Base-by-base conservation (phyloP, 2,797 vertebrate genomes). In the Dicrostonyx torquatus region DNA sequence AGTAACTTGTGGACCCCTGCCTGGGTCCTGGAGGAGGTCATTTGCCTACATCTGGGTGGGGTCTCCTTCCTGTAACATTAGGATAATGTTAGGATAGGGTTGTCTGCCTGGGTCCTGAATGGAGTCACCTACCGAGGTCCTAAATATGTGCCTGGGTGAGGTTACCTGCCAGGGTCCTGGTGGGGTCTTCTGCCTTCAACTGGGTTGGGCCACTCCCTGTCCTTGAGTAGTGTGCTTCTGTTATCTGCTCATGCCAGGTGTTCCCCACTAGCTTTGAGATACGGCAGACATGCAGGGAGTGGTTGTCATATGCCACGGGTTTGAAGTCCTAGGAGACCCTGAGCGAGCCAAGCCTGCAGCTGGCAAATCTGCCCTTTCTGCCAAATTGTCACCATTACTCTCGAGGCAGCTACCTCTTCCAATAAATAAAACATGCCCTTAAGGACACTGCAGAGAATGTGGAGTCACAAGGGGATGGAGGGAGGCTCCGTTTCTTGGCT, bases 401-500 rank as follows among this genome's bases (percentile, higher is more conserved):
- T 55, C 6, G 26, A 9, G 9, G 53, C 40, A 34, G 37, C 34
- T 40, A 53, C 73, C 87, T 79, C 93, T 34, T 29, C 3, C 1
- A 6, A 15, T 83, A 91, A 88, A 79, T 62, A 82, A 66, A 96
- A 68, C 17, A 43, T 9, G 34, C 12, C 40, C 55, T 6, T 0
- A 0, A 75, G 78, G 68, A 48, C 2, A 20, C 0, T 0, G 78
- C 3, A 43, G 53, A 14, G 11, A 31, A 14, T 1, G 9, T 8
- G 26, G 48, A 31, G 5, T 80, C 48, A 22, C 29, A 64, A 45
- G 60, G 11, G 55, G 55, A 58, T 20, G 8, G 31, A 1, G 1
- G 6, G 3, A 3, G 9, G 3, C 0, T 7, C 2, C 0, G 0
- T 26, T 10, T 0, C 0, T 29, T 13, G 45, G 55, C 40, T 9